Evolutionary conservation across 2,113 vertebrate species (phyloP), one percentile per base, ranked within the genome.

Genomic region (Irena cyanogastra): DNA sequence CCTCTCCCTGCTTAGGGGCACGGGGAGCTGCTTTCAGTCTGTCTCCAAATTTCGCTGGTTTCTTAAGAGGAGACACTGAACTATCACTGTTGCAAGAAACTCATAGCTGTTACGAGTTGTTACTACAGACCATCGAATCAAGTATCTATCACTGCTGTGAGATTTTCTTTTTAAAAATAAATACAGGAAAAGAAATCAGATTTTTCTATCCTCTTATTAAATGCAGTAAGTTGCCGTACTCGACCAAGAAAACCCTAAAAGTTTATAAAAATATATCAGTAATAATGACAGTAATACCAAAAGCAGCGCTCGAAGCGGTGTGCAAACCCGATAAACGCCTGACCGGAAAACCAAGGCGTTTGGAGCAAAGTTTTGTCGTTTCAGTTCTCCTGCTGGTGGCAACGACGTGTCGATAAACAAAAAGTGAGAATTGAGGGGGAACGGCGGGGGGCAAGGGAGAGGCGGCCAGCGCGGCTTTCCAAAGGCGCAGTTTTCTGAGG

Each of bases 401-500:
- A 93, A 78, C 70, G 50, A 83, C 30, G 57, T 28, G 87, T 49
- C 35, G 37, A 5, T n/a, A 85, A 90, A n/a, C 31, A 39, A 81
- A 65, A 47, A 79, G 66, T 31, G 37, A 88, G 85, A 91, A 41
- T 0, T 31, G 83, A 50, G 59, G 71, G 65, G 76, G 79, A 68
- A 49, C 30, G 21, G 77, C 11, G 49, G 31, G 68, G 47, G 64
- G 28, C 50, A 31, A 78, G 18, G 68, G 56, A 66, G 44, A 66
- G 79, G 66, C 59, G 72, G 71, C 52, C 10, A 84, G 47, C 3
- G 10, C 35, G 16, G 44, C 49, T 91, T 92, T 77, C 71, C 61
- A 94, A 95, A 90, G 93, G 89, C 80, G 86, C 68, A 63, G 59
- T 42, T 76, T 90, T 90, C 21, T 50, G 60, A 93, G 69, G 70